These are phyloP conservation scores for Danaus chrysippus DNA, from an alignment of 2,888 invertebrate species.

Conservation along the genomic window DNA sequence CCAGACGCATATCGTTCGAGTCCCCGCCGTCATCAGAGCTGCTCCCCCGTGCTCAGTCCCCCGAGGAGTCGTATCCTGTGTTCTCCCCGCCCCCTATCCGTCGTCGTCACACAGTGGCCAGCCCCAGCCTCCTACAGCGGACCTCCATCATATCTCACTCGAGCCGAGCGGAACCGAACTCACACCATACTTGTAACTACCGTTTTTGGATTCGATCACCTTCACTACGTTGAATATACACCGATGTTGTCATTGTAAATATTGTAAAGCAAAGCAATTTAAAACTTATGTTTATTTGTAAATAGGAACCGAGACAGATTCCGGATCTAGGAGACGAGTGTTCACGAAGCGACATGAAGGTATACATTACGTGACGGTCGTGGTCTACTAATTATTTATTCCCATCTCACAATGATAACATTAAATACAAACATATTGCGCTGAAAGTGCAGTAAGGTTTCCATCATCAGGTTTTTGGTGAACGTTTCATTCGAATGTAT, in stretches of 20 bases:
- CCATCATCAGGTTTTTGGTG: neutral
- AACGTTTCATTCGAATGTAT: too few species aligned
- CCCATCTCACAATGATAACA: neutral
- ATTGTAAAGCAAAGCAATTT: constrained; percentile 71
- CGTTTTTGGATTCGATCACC: constrained; percentile 14
- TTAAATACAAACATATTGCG: too few species aligned
- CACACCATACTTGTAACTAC: constrained; percentile 95
- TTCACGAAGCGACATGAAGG: constrained; percentile 68
- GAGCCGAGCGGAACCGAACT: constrained; percentile 84
- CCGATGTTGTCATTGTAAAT: constrained; percentile 45
- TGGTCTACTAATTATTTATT: constrained; percentile 30
- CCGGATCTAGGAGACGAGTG: constrained; percentile 48
- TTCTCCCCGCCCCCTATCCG: constrained; percentile 90
- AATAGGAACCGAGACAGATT: constrained; percentile 56
- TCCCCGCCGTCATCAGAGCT: constrained; percentile 88
- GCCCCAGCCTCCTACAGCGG: constrained; percentile 78
- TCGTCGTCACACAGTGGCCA: constrained; percentile 80
- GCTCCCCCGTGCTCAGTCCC: constrained; percentile 82
- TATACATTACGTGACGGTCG: constrained; percentile 50
- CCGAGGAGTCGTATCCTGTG: constrained; percentile 91
- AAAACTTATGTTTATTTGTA: constrained; percentile 43
- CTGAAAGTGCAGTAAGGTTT: neutral
- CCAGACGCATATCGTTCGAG: constrained; percentile 88
- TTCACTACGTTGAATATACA: constrained; percentile 3
- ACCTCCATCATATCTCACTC: constrained; percentile 88